These are phyloP conservation scores for Brachionus rotundiformis DNA, from an alignment of 1,140 invertebrate genomes.

Conservation along the genomic window DNA sequence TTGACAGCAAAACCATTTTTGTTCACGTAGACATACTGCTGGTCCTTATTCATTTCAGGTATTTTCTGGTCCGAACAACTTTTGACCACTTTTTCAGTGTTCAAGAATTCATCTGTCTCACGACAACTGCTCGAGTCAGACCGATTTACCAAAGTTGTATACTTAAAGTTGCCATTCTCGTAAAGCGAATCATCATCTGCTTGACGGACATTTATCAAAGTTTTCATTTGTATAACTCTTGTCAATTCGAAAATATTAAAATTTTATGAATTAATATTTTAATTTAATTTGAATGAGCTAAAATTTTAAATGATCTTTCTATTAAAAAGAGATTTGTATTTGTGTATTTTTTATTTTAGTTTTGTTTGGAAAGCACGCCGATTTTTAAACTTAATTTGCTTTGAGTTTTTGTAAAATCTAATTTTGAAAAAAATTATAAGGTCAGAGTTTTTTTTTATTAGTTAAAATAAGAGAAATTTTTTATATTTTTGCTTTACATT, in stretches of 20 bases:
- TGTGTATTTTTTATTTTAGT: neutral
- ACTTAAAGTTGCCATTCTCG: slow-evolving; percentile 34
- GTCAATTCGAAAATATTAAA: neutral
- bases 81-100: neutral
- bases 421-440: neutral
- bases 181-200: slow-evolving; percentile 5
- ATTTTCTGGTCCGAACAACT: slow-evolving; percentile 32
- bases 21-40: slow-evolving; percentile 6
- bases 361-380: slow-evolving; percentile 16
- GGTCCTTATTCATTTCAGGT: neutral
- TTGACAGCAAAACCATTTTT: slow-evolving; percentile 31
- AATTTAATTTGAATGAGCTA: slow-evolving; percentile 16
- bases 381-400: slow-evolving; percentile 9
- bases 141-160: slow-evolving; percentile 8
- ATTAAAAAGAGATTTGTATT: neutral
- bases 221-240: neutral
- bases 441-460: neutral
- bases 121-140: neutral
- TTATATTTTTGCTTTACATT: too few relatives aligned
- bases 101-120: neutral
- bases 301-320: neutral
- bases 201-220: slow-evolving; percentile 2
- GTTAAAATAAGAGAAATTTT: too few relatives aligned
- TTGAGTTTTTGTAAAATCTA: neutral
- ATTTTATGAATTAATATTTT: neutral